These are phyloP conservation scores for Heloderma charlesbogerti DNA, from an alignment of 2,113 vertebrate species.

Conservation along the genomic window DNA sequence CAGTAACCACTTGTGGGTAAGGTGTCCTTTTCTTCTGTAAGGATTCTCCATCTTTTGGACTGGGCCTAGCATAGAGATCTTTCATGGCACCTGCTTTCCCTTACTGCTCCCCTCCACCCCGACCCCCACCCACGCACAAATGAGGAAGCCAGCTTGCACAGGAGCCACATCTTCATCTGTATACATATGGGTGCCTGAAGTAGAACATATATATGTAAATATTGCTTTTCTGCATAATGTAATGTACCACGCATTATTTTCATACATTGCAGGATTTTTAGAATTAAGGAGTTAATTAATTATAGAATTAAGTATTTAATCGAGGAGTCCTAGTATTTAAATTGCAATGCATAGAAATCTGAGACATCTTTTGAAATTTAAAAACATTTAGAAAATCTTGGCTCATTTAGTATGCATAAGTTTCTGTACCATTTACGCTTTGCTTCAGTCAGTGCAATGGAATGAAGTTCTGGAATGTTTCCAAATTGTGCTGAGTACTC, in stretches of 20 bases:
- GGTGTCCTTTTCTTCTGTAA: not conserved
- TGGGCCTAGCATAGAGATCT: not conserved
- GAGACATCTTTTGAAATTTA: not conserved
- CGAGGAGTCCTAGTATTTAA: conserved; percentile 1
- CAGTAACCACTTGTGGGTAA: not conserved
- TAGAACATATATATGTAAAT: not conserved
- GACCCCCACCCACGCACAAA: no score
- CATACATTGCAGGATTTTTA: not conserved
- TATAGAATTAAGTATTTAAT: no score
- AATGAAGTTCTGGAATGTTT: not conserved
- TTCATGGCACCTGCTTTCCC: not conserved
- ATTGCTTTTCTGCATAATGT: not conserved
- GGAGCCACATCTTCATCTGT: not conserved
- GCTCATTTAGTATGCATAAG: not conserved
- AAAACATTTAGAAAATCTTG: not conserved
- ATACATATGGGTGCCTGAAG: not conserved
- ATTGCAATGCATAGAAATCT: not conserved
- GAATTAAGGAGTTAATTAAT: no score
- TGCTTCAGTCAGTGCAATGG: not conserved
- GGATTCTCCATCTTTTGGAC: not conserved
- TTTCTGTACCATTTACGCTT: not conserved
- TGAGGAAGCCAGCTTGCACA: no score
- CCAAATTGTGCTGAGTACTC: not conserved
- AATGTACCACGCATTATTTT: not conserved
- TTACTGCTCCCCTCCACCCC: no score